Evolutionary conservation across 1,140 invertebrate species (phyloP).

Genomic region (Drosophila yakuba): DNA sequence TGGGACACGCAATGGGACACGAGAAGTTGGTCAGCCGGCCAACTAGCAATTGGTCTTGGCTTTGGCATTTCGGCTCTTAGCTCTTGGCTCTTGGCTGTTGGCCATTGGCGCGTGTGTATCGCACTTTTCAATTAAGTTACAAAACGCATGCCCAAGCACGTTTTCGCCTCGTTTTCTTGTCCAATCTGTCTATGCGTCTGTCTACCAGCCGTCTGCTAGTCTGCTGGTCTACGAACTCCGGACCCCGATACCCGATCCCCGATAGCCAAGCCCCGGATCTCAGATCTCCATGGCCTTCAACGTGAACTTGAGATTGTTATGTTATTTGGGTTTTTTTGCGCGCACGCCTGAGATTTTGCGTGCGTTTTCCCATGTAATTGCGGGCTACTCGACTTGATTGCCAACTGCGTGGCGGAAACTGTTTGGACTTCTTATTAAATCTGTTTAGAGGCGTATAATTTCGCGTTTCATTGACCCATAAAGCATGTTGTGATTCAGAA

Average conservation of each 20-base stretch:
- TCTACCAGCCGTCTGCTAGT: conserved; percentile 3
- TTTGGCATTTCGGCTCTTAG: conserved; percentile 39
- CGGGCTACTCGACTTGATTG: conserved; percentile 28
- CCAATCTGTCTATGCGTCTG: conserved; percentile 1
- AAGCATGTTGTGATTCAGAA: conserved; percentile 31
- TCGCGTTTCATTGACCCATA: conserved; percentile 40
- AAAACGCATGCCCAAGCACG: conserved; percentile 79
- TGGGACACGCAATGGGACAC: conserved; percentile 53
- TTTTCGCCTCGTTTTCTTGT: conserved; percentile 60
- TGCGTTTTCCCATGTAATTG: conserved; percentile 56
- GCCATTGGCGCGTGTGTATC: conserved; percentile 76
- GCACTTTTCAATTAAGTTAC: conserved; percentile 81
- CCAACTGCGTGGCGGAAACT: conserved; percentile 36
- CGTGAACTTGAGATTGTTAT: conserved; percentile 68
- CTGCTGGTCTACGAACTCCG: conserved; percentile 4
- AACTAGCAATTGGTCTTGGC: conserved; percentile 37
- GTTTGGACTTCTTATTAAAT: conserved; percentile 36
- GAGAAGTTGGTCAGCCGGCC: conserved; percentile 52
- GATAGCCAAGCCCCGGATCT: conserved; percentile 1
- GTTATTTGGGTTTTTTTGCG: conserved; percentile 22
- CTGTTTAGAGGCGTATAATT: conserved; percentile 27
- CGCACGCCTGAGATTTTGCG: conserved; percentile 23
- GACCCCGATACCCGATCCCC: not conserved
- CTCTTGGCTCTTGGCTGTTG: conserved; percentile 21
- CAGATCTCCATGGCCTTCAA: conserved; percentile 59